These are phyloP conservation scores for Coryphaenoides rupestris DNA, from an alignment of 2,113 vertebrate genomes.

Conservation along the genomic window DNA sequence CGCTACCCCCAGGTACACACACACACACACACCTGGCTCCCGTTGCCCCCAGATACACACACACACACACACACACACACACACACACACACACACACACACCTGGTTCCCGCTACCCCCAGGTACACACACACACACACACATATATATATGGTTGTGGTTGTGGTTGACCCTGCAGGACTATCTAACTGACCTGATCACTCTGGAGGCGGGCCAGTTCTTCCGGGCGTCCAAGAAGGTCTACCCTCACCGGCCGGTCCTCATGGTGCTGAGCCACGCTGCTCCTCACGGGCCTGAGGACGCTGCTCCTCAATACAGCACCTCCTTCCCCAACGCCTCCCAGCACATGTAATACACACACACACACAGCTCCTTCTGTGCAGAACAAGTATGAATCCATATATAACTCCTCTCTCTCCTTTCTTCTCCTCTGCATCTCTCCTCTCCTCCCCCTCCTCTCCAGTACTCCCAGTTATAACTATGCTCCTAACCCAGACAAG, in stretches of 20 bases:
- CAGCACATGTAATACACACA: constrained; percentile 85
- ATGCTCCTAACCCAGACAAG: constrained; percentile 92
- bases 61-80: too few species aligned
- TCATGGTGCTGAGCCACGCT: constrained; percentile 95
- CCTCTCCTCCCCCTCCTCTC: not conserved
- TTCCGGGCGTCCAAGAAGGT: constrained; percentile 91
- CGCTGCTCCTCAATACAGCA: constrained; percentile 89
- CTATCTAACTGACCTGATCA: constrained; percentile 95
- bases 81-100: too few species aligned
- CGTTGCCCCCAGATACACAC: too few species aligned
- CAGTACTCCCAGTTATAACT: constrained; percentile 96
- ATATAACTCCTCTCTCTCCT: too few species aligned
- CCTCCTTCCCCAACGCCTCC: constrained; percentile 89
- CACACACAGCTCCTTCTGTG: not conserved
- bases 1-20: too few species aligned
- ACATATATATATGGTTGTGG: too few species aligned
- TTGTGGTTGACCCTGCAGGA: constrained; percentile 74
- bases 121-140: too few species aligned
- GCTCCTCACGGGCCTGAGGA: constrained; percentile 93
- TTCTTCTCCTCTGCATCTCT: not conserved
- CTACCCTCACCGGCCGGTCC: constrained; percentile 88
- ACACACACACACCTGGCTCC: too few species aligned
- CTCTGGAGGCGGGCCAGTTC: constrained; percentile 89
- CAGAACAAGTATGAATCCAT: too few species aligned
- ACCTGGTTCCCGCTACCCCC: too few species aligned